Conservation (phyloP, 2,888 invertebrate species). For the Drosophila ezoana region DNA sequence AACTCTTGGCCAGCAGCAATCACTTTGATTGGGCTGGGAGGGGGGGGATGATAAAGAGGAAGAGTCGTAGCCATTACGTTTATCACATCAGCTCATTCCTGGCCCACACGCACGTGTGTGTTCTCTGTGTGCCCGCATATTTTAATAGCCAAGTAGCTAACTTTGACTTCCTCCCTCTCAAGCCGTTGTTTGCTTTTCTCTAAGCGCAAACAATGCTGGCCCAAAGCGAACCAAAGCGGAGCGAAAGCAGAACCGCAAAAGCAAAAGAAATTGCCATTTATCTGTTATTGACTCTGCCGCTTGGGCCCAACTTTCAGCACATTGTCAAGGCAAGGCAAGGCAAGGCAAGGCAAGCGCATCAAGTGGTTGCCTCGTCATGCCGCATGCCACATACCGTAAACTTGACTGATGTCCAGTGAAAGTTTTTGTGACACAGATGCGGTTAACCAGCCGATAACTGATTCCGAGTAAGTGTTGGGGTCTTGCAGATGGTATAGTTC, state of each 20-base stretch:
- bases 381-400: slow-evolving; percentile 36
- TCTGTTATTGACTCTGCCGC: slow-evolving; percentile 72
- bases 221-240: slow-evolving; percentile 30
- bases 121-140: slow-evolving; percentile 64
- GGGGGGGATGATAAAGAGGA: not conserved
- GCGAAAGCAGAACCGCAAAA: slow-evolving; percentile 53
- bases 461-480: too few species aligned
- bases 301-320: slow-evolving; percentile 39
- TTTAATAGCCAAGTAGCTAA: slow-evolving; percentile 74
- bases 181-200: slow-evolving; percentile 58
- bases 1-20: slow-evolving; percentile 54
- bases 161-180: too few species aligned
- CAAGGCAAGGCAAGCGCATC: slow-evolving; percentile 61
- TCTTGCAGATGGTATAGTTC: too few species aligned
- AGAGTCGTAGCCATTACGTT: slow-evolving; percentile 61
- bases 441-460: too few species aligned
- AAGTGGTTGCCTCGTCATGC: slow-evolving; percentile 61
- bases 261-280: slow-evolving; percentile 78
- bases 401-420: not conserved
- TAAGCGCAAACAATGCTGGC: slow-evolving; percentile 68
- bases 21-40: slow-evolving; percentile 63
- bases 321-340: slow-evolving; percentile 42
- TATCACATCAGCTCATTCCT: slow-evolving; percentile 57
- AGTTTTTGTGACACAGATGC: not conserved
- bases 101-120: slow-evolving; percentile 26